Evolutionary conservation across 2,113 vertebrate species (phyloP).

Genomic region (Urocitellus parryii): DNA sequence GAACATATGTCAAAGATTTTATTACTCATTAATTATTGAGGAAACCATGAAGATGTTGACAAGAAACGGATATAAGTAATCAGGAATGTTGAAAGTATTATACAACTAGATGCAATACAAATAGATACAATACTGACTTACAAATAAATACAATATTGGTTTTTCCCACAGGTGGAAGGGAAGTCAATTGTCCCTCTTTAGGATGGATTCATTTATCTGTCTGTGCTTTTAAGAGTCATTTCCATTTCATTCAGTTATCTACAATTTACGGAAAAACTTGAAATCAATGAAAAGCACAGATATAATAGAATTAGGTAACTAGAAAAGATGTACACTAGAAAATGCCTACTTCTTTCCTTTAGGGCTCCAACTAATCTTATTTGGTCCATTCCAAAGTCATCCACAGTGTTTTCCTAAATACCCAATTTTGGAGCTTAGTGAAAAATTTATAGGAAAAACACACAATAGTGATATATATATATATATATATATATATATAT

Average conservation of each 20-base stretch:
- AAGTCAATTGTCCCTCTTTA: neutral
- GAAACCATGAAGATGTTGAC: neutral
- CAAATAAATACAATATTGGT: neutral
- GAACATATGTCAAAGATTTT: neutral
- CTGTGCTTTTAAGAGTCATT: neutral
- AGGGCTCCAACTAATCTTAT: neutral
- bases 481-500: neutral
- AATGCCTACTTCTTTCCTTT: neutral
- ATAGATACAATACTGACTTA: neutral
- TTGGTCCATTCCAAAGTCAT: neutral
- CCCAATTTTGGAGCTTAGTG: neutral
- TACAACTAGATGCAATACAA: neutral
- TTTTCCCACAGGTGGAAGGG: neutral
- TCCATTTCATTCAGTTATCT: neutral
- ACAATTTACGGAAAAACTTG: neutral
- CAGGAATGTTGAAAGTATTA: neutral
- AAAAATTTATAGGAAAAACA: neutral
- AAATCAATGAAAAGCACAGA: conserved; percentile 3
- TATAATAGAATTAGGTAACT: neutral
- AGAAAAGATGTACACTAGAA: neutral
- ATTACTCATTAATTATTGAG: conserved; percentile 12
- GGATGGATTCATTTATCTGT: neutral
- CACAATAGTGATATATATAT: neutral
- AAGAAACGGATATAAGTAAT: neutral
- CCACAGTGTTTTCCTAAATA: neutral